Percentiles rank a stretch among this genome's conserved stretches.
Conservation (phyloP, 2,113 vertebrate species). For the Calyptomena viridis region DNA sequence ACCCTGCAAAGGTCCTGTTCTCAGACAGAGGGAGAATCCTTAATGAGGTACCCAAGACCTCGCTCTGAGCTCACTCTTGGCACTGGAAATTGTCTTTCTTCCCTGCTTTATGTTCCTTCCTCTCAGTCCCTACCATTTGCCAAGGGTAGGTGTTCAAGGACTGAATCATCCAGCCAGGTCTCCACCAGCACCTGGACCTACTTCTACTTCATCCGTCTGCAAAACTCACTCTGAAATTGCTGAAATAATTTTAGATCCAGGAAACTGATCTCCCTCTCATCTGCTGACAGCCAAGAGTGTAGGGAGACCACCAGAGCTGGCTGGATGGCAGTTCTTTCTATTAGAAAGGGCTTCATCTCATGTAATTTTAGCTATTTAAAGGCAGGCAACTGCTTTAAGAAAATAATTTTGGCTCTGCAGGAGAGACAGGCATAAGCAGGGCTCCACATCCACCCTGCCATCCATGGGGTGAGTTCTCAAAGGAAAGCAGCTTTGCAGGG, state of each 20-base stretch:
- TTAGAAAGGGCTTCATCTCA: neutral
- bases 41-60: fast-evolving
- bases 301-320: neutral
- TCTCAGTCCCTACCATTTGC: neutral
- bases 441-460: neutral
- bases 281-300: neutral
- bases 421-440: neutral
- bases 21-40: neutral
- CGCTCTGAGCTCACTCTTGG: neutral
- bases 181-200: neutral
- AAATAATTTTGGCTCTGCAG: neutral
- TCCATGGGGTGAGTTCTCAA: neutral
- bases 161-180: neutral
- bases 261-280: neutral
- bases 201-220: neutral
- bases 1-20: neutral
- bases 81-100: neutral
- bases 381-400: neutral
- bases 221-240: neutral
- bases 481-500: neutral
- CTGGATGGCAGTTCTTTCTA: neutral
- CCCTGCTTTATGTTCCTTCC: neutral
- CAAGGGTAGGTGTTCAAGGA: neutral
- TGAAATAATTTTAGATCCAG: neutral
- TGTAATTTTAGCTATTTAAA: neutral